phyloP scores from a whole-genome alignment of 1,140 invertebrate genomes.

The Aphidius gifuensis region DNA sequence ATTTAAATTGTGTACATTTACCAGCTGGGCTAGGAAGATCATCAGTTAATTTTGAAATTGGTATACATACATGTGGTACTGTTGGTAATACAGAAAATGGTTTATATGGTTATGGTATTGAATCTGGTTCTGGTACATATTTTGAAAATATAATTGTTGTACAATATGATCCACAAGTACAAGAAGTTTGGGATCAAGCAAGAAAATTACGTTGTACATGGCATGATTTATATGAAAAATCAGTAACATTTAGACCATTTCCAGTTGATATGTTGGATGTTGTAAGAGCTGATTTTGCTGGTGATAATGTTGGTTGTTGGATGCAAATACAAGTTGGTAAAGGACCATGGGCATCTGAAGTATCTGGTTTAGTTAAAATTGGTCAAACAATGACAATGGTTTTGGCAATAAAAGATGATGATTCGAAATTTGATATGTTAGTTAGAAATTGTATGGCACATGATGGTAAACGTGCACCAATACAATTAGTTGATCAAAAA shows the following conservation, averaged over 20 bases:
- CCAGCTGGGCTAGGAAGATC: conserved; percentile 81
- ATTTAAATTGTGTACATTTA: conserved; percentile 86
- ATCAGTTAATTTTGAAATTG: conserved; percentile 87
- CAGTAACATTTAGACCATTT: conserved; percentile 91
- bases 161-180: conserved; percentile 91
- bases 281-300: conserved; percentile 88
- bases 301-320: conserved; percentile 94
- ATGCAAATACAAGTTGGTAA: conserved; percentile 94
- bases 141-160: conserved; percentile 94
- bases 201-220: conserved; percentile 88
- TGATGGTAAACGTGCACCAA: conserved; percentile 90
- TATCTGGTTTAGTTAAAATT: conserved; percentile 90
- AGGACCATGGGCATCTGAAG: conserved; percentile 93
- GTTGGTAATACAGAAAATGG: conserved; percentile 87
- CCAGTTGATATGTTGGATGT: conserved; percentile 94
- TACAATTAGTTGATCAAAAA: conserved; percentile 88
- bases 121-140: conserved; percentile 84
- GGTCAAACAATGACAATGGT: conserved; percentile 98
- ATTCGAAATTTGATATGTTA: conserved; percentile 94
- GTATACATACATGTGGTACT: conserved; percentile 86
- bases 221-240: conserved; percentile 95
- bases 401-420: conserved; percentile 91
- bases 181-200: conserved; percentile 95
- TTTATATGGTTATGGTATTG: conserved; percentile 76
- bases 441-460: conserved; percentile 92